Conservation (phyloP, 2,888 invertebrate species). For the Tenthredo distinguenda region DNA sequence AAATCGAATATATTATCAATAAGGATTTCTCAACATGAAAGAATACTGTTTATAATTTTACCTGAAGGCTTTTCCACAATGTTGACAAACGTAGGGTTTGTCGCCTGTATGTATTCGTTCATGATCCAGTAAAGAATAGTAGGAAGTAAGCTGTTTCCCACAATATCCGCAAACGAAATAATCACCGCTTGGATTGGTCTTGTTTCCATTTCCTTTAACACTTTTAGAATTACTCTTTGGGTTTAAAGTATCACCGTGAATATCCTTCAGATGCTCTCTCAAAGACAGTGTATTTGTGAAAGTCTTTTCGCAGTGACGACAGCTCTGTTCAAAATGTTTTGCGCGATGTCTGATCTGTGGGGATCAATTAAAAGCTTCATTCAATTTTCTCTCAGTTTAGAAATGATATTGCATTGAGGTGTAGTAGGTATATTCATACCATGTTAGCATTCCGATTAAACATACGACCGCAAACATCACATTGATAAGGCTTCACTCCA, state of each 20-base stretch:
- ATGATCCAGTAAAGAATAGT: constrained; percentile 63
- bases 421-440: constrained; percentile 55
- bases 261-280: constrained; percentile 58
- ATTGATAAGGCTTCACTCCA: constrained; percentile 65
- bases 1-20: background rate
- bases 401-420: background rate
- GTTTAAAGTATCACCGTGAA: constrained; percentile 55
- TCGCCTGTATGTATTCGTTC: constrained; percentile 65
- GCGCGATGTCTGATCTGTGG: constrained; percentile 58
- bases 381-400: background rate
- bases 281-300: constrained; percentile 58
- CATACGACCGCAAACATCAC: constrained; percentile 65
- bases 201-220: constrained; percentile 53
- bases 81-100: constrained; percentile 63
- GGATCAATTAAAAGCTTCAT: background rate
- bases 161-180: constrained; percentile 63
- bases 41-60: constrained; percentile 47
- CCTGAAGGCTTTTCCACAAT: constrained; percentile 64
- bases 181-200: constrained; percentile 57
- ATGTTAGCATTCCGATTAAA: constrained; percentile 66
- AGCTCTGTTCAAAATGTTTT: constrained; percentile 62
- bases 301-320: constrained; percentile 60
- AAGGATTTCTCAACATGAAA: background rate
- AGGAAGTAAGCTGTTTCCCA: constrained; percentile 62
- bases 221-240: constrained; percentile 52